Conservation (phyloP, 2,113 vertebrate genomes). For the Antechinus stuartii region DNA sequence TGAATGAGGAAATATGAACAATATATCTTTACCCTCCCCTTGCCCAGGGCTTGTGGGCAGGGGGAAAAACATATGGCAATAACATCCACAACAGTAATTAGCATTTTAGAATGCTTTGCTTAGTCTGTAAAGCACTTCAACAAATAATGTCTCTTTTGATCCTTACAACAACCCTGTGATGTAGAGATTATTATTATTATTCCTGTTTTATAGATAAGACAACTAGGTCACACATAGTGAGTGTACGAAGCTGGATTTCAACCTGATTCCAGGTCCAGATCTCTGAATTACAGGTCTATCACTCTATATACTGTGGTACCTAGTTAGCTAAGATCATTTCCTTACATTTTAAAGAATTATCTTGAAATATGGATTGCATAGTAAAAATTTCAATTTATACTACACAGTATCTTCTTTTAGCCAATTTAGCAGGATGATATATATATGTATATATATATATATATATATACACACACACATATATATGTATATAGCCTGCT, state of each 20-base stretch:
- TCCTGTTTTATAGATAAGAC: not conserved
- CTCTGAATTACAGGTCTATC: not conserved
- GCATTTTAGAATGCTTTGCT: not conserved
- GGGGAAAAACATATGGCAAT: not conserved
- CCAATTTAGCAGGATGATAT: no score
- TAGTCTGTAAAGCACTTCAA: not conserved
- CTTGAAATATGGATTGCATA: slow-evolving; percentile 28
- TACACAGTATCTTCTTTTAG: slow-evolving; percentile 1
- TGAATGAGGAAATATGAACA: not conserved
- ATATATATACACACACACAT: no score
- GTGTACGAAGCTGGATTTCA: not conserved
- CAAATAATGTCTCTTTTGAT: not conserved
- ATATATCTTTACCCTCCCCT: not conserved
- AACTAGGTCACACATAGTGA: not conserved
- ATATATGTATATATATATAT: no score
- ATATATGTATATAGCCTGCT: no score
- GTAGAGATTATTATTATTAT: not conserved
- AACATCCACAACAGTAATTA: not conserved
- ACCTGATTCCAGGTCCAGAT: not conserved
- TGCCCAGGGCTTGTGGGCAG: not conserved
- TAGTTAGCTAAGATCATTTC: not conserved
- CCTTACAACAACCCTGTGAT: not conserved
- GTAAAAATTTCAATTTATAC: slow-evolving; percentile 51
- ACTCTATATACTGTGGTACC: not conserved
- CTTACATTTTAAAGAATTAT: slow-evolving; percentile 42